Evolutionary conservation across 2,888 invertebrate species (phyloP), one percentile per base, ranked within the genome.

Genomic region (Drosophila algonquin): DNA sequence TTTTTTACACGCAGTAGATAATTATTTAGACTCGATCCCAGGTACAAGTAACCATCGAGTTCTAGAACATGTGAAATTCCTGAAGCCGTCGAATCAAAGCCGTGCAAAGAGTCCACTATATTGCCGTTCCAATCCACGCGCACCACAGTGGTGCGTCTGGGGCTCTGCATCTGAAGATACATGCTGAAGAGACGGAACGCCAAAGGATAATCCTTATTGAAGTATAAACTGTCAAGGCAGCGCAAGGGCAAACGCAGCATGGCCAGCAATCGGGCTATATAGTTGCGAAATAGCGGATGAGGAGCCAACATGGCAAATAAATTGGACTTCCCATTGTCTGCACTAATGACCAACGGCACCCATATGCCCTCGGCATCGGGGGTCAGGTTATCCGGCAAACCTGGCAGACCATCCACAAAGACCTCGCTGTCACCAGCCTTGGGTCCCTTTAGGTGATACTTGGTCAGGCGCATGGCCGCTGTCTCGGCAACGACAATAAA

Each of bases 401-500:
- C 97, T 89, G 97, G 97, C 73, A 97, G 92, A 47, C 96, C 96
- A 80, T 97, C 95, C 14, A 95, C 92, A 87, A 98, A 97, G 1
- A 96, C 93, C 90, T 98, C 97, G 4, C 93, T 92, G 73, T 94
- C 93, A 24, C 97, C 98, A 80, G 95, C 94, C 80, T 96, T 96
- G 0, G 95, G 93, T 7, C 98, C 98, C 87, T 94, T 95, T 9
- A 98, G 90, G 89, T 96, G 94, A 91, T 96, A 96, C 85, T 96
- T 95, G 4, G 93, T 85, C 14, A 98, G 92, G 75, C 96, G 94
- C 57, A 93, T 94, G 9, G 92, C 93, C 5, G 91, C 85, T 0
- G 95, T 94, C 92, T 99, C 99, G 0, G 95, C 92, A 0, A 98
- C 94, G 27, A 99, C 91, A 2, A 99, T 90, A 86, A 96, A 97